Conservation (phyloP, 2,888 invertebrate species). For the Cephus pulcher region DNA sequence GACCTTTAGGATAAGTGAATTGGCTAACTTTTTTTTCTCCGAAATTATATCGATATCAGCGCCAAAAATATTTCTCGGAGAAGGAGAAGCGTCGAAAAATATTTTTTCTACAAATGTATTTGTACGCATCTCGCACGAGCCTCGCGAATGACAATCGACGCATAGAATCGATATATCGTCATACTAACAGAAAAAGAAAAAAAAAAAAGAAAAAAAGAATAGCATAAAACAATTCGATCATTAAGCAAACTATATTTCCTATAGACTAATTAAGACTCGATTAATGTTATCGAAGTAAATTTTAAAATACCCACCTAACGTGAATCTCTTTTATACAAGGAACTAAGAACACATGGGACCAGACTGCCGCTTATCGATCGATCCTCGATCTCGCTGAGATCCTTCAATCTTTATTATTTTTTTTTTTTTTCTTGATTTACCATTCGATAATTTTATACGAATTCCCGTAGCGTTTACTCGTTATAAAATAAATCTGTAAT, state of each 20-base stretch:
- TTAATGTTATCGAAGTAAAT: not conserved
- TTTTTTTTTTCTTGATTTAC: not conserved
- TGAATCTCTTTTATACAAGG: not conserved
- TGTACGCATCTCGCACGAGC: not conserved
- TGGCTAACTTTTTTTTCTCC: constrained; percentile 1
- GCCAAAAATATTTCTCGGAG: not conserved
- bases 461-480: constrained; percentile 18
- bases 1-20: not conserved
- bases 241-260: not conserved
- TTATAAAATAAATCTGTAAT: constrained; percentile 8
- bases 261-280: not conserved
- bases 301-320: not conserved
- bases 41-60: not conserved
- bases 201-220: not conserved
- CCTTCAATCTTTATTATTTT: constrained; percentile 20
- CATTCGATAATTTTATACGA: constrained; percentile 13
- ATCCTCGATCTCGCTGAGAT: constrained; percentile 18
- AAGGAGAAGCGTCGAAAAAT: not conserved
- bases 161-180: not conserved
- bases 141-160: not conserved
- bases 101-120: constrained; percentile 5
- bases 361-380: not conserved
- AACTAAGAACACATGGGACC: not conserved
- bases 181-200: not conserved
- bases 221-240: not conserved